Evolutionary conservation across 2,888 invertebrate species (phyloP).

Genomic region (Vandiemenella viatica): DNA sequence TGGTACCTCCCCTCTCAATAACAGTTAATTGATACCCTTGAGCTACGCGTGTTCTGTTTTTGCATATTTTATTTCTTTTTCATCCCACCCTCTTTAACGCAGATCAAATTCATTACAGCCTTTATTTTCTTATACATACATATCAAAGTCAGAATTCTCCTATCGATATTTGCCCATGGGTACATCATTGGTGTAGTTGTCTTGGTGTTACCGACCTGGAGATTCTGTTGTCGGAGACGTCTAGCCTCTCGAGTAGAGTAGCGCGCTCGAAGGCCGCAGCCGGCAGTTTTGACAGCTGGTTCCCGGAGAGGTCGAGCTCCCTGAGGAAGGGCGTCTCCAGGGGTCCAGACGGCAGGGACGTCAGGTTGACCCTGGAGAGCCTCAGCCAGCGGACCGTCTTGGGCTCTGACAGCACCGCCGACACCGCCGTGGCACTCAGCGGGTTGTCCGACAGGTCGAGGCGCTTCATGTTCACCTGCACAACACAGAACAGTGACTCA

Average conservation of each 20-base stretch:
- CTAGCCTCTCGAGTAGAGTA: conserved; percentile 60
- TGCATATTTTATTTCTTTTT: no score
- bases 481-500: no score
- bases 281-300: conserved; percentile 49
- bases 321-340: conserved; percentile 71
- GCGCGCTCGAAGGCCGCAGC: conserved; percentile 59
- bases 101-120: no score
- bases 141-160: no score
- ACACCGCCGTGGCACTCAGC: conserved; percentile 53
- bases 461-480: conserved; percentile 76
- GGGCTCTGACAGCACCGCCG: conserved; percentile 67
- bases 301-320: conserved; percentile 60
- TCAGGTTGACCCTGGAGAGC: conserved; percentile 39
- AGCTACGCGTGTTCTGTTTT: no score
- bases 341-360: conserved; percentile 9
- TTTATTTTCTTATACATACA: no score
- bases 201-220: no score
- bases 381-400: conserved; percentile 67
- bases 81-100: no score
- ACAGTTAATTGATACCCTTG: no score
- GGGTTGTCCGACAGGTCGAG: conserved; percentile 78
- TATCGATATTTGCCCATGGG: no score
- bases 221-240: conserved; percentile 58
- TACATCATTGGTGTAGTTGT: no score
- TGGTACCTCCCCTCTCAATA: no score